A percentile compares a stretch with the other conserved stretches of the same genome.
Evolutionary conservation across 2,888 invertebrate genomes (phyloP).

Genomic region (Cephonodes hylas): DNA sequence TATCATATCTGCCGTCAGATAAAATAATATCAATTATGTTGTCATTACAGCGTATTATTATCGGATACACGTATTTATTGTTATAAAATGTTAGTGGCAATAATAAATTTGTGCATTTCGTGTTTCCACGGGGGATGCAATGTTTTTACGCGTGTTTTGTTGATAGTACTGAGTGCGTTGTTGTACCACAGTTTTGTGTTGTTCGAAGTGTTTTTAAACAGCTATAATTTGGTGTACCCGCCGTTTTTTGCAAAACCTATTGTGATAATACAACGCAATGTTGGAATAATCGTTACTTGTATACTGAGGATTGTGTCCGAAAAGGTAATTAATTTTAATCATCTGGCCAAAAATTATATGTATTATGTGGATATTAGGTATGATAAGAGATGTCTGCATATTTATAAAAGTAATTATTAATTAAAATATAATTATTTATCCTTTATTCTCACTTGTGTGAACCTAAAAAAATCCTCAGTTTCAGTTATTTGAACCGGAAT

Average conservation of each 20-base stretch:
- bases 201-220: constrained; percentile 65
- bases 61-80: constrained; percentile 11
- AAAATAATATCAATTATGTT: constrained; percentile 10
- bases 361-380: too few species aligned
- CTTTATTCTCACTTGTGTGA: too few species aligned
- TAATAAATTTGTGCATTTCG: constrained; percentile 38
- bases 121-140: constrained; percentile 54
- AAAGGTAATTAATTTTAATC: constrained; percentile 42
- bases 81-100: constrained; percentile 41
- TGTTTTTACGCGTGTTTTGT: constrained; percentile 50
- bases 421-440: too few species aligned
- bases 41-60: not conserved
- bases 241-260: constrained; percentile 54
- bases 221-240: constrained; percentile 61
- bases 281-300: constrained; percentile 28
- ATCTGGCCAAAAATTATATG: too few species aligned
- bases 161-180: constrained; percentile 59
- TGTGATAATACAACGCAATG: constrained; percentile 28
- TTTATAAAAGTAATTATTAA: too few species aligned
- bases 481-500: too few species aligned
- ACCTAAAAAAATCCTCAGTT: too few species aligned
- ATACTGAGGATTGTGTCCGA: constrained; percentile 39
- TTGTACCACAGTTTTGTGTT: constrained; percentile 67
- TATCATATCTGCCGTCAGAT: constrained; percentile 9
- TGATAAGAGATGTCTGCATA: too few species aligned